phyloP scores from a whole-genome alignment of 2,113 vertebrate genomes.

The Sminthopsis crassicaudata region DNA sequence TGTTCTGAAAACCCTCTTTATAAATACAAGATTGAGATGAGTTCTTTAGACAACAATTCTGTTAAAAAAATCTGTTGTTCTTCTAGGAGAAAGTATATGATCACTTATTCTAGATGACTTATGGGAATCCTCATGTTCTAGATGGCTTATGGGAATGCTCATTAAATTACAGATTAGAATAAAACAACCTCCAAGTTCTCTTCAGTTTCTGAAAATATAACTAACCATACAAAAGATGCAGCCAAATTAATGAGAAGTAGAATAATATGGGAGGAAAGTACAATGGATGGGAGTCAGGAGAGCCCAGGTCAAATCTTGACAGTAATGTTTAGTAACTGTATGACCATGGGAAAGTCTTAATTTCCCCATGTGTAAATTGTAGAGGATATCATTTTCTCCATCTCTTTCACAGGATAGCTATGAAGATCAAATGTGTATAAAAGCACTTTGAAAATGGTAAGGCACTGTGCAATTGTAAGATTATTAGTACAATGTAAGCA shows the following conservation, averaged over 20 bases:
- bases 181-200: not conserved
- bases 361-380: slow-evolving; percentile 25
- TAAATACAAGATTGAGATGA: too few species aligned
- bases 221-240: not conserved
- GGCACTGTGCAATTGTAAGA: not conserved
- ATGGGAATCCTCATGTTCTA: too few species aligned
- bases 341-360: not conserved
- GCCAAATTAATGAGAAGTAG: not conserved
- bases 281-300: not conserved
- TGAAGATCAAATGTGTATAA: not conserved
- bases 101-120: too few species aligned
- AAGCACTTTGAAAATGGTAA: slow-evolving; percentile 39
- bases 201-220: not conserved
- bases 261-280: not conserved
- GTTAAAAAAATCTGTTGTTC: too few species aligned
- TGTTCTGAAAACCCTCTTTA: too few species aligned
- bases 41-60: too few species aligned
- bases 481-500: slow-evolving; percentile 45
- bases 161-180: not conserved
- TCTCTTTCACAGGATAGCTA: not conserved
- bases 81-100: too few species aligned
- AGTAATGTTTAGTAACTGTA: not conserved
- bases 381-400: slow-evolving; percentile 15
- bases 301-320: not conserved
- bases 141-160: too few species aligned